Evolutionary conservation across 2,113 vertebrate species (phyloP), one percentile per base, ranked within the genome.

Genomic region (Bostrychus sinensis): DNA sequence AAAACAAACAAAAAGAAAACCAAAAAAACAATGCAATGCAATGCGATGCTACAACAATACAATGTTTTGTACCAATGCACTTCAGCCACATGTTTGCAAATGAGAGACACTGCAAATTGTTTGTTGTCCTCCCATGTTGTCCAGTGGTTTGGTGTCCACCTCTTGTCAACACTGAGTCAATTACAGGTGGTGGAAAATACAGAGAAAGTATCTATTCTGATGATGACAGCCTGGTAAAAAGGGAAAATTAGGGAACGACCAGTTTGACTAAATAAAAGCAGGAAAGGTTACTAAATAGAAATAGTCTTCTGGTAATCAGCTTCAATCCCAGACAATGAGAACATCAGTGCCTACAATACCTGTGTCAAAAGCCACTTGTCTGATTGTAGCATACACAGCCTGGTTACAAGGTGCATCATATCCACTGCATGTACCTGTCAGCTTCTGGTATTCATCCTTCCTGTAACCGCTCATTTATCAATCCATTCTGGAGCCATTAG

Each of bases 401-500:
- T 37, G 3, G 20, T 62, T 23, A 39, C 17, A 20, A 3, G 20
- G 19, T 62, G 36, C 10, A 36, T 50, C 51, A 50, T 19, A 42
- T 56, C 50, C 17, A 34, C 20, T 45, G 36, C 53, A 59, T 59
- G 63, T 22, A 30, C 28, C 23, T 28, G 39, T 56, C 43, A 30
- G 51, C 57, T 48, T n/a, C 23, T 63, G 14, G 25, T 32, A 75
- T 20, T 45, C 5, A 1, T 45, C 30, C 30, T 20, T 53, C 8
- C 50, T 11, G 51, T 65, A 10, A 48, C 20, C 37, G 11, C 66
- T 56, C 32, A 50, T 50, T 48, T 42, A 64, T 53, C 56, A 32
- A n/a, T 41, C 23, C 56, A 50, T 38, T 43, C 60, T 54, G 17
- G 30, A 66, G 25, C 53, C 53, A 57, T 77, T 69, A 80, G 34